Evolutionary conservation across 2,113 vertebrate genomes (phyloP).

Genomic region (Petaurus breviceps): DNA sequence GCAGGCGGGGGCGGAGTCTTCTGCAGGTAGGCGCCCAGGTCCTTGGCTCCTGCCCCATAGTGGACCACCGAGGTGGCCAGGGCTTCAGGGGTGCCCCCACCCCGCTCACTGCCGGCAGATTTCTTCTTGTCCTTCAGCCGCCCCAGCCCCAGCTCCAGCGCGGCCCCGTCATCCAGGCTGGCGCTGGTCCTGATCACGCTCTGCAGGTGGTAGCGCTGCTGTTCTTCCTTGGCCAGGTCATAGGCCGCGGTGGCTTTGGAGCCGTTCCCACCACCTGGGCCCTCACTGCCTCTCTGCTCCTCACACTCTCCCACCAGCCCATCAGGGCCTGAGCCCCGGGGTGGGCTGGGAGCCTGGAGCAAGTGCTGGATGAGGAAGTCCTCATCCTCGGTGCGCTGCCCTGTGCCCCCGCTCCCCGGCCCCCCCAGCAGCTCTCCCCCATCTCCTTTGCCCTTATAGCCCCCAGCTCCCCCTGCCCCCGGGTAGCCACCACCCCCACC

Average conservation of each 20-base stretch:
- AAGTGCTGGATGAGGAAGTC: slow-evolving; percentile 96
- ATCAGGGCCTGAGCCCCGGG: slow-evolving; percentile 80
- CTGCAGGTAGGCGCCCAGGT: slow-evolving; percentile 83
- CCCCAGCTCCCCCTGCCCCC: slow-evolving; percentile 74
- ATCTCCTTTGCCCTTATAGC: slow-evolving; percentile 65
- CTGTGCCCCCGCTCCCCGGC: background rate
- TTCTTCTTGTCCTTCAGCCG: slow-evolving; percentile 88
- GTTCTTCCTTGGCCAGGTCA: slow-evolving; percentile 80
- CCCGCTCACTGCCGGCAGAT: slow-evolving; percentile 81
- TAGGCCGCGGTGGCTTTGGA: slow-evolving; percentile 80
- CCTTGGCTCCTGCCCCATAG: slow-evolving; percentile 88
- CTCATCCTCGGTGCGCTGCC: slow-evolving; percentile 90
- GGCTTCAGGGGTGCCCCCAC: slow-evolving; percentile 84
- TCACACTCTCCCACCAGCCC: slow-evolving; percentile 85
- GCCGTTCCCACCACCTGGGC: slow-evolving; percentile 85
- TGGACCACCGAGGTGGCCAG: slow-evolving; percentile 93
- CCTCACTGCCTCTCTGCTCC: slow-evolving; percentile 83
- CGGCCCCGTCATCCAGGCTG: slow-evolving; percentile 89
- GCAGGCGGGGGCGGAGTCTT: slow-evolving; percentile 85
- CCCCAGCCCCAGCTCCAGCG: slow-evolving; percentile 89
- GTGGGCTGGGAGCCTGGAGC: slow-evolving; percentile 87
- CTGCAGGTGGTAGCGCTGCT: slow-evolving; percentile 91
- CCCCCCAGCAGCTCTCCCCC: slow-evolving; percentile 80
- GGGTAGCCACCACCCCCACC: slow-evolving; percentile 69
- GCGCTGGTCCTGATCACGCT: slow-evolving; percentile 95